Percentiles rank a stretch among this genome's conserved stretches.
Evolutionary conservation across 2,888 invertebrate species (phyloP).

Genomic region (Melinaea marsaeus): DNA sequence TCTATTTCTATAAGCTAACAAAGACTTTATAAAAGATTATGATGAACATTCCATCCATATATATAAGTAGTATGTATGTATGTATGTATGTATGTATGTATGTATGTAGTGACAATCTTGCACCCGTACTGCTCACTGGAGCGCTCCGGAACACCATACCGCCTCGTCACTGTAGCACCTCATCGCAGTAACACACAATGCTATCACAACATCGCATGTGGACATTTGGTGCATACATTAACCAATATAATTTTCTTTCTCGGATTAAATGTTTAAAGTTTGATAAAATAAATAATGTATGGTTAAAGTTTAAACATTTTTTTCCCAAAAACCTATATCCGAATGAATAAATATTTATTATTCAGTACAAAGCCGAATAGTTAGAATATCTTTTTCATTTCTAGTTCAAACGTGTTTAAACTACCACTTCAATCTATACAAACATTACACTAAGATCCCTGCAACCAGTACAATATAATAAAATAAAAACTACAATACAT

Average conservation of each 20-base stretch:
- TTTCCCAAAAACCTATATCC: no score
- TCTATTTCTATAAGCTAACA: background rate
- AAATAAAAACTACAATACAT: background rate
- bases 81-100: background rate
- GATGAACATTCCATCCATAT: background rate
- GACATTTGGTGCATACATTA: conserved; percentile 66
- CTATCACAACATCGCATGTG: conserved; percentile 50
- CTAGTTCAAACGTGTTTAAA: no score
- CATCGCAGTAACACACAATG: conserved; percentile 62
- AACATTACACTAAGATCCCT: no score
- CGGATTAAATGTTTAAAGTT: no score
- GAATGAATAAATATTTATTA: no score
- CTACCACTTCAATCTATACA: no score
- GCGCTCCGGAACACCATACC: conserved; percentile 64
- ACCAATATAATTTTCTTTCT: background rate
- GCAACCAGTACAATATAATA: no score
- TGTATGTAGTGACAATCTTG: conserved; percentile 58
- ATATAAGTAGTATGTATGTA: background rate
- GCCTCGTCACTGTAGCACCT: conserved; percentile 59
- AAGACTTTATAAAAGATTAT: background rate
- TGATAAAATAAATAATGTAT: no score
- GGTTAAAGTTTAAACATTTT: no score
- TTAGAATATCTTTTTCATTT: no score
- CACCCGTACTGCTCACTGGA: conserved; percentile 62
- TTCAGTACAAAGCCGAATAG: no score